These are phyloP conservation scores for Saimiri boliviensis DNA, from an alignment of 2,113 vertebrate genomes.

Conservation along the genomic window DNA sequence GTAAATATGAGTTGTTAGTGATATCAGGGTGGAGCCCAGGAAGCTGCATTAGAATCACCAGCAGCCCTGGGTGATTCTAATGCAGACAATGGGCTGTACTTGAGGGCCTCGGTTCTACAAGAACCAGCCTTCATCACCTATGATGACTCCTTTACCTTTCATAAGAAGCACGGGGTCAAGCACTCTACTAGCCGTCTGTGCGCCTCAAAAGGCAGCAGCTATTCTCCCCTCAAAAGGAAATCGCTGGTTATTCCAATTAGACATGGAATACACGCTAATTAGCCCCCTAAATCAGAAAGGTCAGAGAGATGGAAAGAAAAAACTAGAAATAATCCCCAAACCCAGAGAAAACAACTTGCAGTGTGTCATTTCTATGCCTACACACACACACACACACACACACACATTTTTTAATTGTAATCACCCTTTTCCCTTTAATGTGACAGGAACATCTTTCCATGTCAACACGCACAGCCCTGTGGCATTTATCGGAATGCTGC, in stretches of 20 bases:
- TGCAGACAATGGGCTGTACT: not conserved
- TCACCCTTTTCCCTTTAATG: not conserved
- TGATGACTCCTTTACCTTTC: not conserved
- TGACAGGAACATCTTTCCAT: not conserved
- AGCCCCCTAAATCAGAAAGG: conserved; percentile 19
- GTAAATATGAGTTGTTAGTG: not conserved
- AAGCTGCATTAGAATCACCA: not conserved
- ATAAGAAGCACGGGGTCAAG: not conserved
- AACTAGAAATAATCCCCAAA: conserved; percentile 9
- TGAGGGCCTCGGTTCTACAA: not conserved
- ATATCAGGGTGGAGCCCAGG: not conserved
- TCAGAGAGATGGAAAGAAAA: not conserved
- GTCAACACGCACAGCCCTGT: not conserved
- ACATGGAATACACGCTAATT: conserved; percentile 12
- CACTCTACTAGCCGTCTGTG: not conserved
- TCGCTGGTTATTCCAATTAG: conserved; percentile 31
- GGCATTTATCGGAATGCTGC: not conserved
- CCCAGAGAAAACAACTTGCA: conserved; percentile 21
- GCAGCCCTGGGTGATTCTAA: not conserved
- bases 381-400: no score
- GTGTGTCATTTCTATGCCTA: not conserved
- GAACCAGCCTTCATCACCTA: not conserved
- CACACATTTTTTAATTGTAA: not conserved
- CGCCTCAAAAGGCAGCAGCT: not conserved
- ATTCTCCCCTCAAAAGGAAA: not conserved